Percentiles rank a stretch among this genome's conserved stretches.
phyloP scores from a whole-genome alignment of 1,140 invertebrate genomes.

The Drosophila rhopaloa region DNA sequence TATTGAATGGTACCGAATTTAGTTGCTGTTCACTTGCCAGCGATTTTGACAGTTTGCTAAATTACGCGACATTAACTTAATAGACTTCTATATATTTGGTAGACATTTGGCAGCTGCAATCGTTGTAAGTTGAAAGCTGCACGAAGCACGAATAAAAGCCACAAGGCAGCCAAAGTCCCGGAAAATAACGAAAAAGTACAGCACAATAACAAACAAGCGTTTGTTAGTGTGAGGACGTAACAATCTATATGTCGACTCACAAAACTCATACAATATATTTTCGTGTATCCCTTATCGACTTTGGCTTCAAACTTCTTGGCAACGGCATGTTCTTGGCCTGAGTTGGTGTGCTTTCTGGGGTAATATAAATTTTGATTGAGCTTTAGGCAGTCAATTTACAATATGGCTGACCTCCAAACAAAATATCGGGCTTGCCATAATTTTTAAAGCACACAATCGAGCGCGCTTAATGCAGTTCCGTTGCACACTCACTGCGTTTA shows the following conservation, averaged over 20 bases:
- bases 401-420: conserved; percentile 43
- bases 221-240: conserved; percentile 19
- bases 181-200: conserved; percentile 35
- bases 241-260: conserved; percentile 38
- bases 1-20: conserved; percentile 60
- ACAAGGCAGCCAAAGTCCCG: conserved; percentile 60
- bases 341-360: conserved; percentile 16
- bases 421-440: conserved; percentile 33
- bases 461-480: conserved; percentile 36
- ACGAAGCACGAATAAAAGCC: conserved; percentile 49
- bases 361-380: conserved; percentile 50
- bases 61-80: conserved; percentile 82
- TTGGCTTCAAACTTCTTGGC: conserved; percentile 36
- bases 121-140: conserved; percentile 36
- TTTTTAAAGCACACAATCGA: conserved; percentile 46
- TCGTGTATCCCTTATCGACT: conserved; percentile 37
- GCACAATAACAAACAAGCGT: conserved; percentile 45
- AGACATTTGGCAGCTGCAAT: conserved; percentile 77
- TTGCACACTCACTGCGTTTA: conserved; percentile 15
- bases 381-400: conserved; percentile 48
- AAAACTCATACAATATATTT: conserved; percentile 50
- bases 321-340: neutral
- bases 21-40: conserved; percentile 71
- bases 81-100: conserved; percentile 74
- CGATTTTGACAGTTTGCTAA: conserved; percentile 80